A percentile compares a stretch with the other conserved stretches of the same genome.
Conservation (phyloP, 2,113 vertebrate genomes). For the Onychostruthus taczanowskii region DNA sequence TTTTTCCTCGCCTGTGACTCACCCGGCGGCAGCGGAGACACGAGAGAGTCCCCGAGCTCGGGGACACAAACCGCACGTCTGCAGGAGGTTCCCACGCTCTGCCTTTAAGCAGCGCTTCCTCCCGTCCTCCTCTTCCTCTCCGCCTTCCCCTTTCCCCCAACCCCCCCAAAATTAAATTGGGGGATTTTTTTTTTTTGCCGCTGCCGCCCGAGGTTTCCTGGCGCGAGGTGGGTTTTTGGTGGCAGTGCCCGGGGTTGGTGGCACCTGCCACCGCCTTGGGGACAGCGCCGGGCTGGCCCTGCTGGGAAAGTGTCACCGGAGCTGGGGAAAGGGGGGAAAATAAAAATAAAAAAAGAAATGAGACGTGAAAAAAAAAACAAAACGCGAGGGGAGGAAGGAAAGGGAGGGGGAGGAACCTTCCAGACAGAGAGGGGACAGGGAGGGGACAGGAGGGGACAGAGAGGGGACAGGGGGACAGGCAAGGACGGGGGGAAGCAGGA, state of each 20-base stretch:
- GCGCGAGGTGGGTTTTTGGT: neutral
- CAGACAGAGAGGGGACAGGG: too few relatives aligned
- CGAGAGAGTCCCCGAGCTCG: neutral
- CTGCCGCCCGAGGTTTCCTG: neutral
- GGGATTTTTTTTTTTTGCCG: neutral
- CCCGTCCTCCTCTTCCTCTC: neutral
- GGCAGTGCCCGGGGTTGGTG: neutral
- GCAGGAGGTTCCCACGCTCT: constrained; percentile 76
- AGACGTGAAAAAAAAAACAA: too few relatives aligned
- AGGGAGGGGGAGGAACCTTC: neutral
- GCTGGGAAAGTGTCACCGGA: neutral
- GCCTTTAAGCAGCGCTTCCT: constrained; percentile 51
- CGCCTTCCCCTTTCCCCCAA: neutral
- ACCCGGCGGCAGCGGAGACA: constrained; percentile 57
- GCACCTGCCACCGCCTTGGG: constrained; percentile 49
- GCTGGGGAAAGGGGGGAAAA: too few relatives aligned
- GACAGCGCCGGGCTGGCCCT: constrained; percentile 42
- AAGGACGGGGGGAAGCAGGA: too few relatives aligned
- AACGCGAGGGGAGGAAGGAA: neutral
- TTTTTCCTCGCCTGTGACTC: constrained; percentile 57
- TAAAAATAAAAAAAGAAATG: neutral
- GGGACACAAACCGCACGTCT: constrained; percentile 69
- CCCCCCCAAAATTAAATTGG: neutral
- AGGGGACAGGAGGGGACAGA: too few relatives aligned
- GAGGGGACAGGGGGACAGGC: too few relatives aligned